These are phyloP conservation scores for Steinernema scapterisci DNA, from an alignment of 2,888 invertebrate species.

Conservation along the genomic window DNA sequence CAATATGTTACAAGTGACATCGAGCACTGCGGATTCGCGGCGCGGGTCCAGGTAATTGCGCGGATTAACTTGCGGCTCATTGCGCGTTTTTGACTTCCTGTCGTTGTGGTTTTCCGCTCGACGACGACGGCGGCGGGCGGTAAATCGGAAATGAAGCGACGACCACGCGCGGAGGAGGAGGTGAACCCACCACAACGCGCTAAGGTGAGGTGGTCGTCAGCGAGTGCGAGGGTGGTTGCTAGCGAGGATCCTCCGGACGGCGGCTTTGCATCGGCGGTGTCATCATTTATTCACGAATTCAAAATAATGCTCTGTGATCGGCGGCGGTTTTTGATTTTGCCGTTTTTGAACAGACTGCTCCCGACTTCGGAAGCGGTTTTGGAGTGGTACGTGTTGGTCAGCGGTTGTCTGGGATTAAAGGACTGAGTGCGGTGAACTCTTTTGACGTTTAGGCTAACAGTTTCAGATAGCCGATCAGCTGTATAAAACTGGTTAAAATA, in stretches of 20 bases:
- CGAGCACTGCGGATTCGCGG: too few relatives aligned
- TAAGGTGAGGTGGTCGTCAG: not conserved
- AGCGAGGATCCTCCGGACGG: too few relatives aligned
- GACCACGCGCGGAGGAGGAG: not conserved
- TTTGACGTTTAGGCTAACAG: too few relatives aligned
- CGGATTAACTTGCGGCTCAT: slow-evolving; percentile 33
- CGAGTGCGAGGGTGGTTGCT: not conserved
- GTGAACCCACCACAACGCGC: not conserved
- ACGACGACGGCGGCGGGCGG: not conserved
- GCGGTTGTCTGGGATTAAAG: too few relatives aligned
- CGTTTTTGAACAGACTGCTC: too few relatives aligned
- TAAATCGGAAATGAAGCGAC: slow-evolving; percentile 23
- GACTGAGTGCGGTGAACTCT: too few relatives aligned
- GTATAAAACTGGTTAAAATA: too few relatives aligned
- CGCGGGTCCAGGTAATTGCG: not conserved
- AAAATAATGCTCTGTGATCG: not conserved
- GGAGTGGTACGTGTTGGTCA: too few relatives aligned
- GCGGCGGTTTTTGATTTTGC: too few relatives aligned
- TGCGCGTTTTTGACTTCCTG: slow-evolving; percentile 33
- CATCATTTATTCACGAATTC: not conserved
- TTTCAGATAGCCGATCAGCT: too few relatives aligned
- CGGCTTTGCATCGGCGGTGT: not conserved
- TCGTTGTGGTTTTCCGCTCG: not conserved
- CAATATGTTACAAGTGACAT: too few relatives aligned
- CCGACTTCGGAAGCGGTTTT: too few relatives aligned